Evolutionary conservation across 2,797 vertebrate genomes (phyloP).

Genomic region (Micropoecilia bifurca): DNA sequence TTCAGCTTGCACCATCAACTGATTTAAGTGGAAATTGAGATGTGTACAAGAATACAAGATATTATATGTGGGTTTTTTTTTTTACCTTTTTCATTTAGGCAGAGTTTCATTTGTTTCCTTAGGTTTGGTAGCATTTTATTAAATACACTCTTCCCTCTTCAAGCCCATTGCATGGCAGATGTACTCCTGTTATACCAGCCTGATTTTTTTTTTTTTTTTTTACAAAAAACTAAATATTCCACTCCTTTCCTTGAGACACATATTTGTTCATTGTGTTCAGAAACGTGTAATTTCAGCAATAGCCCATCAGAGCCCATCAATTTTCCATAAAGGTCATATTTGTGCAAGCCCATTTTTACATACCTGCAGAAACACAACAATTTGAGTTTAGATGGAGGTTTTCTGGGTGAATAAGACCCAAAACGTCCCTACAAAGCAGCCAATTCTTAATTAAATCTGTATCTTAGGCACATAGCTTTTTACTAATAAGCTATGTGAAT

Average conservation of each 20-base stretch:
- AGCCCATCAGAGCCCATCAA: background rate
- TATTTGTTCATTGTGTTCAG: background rate
- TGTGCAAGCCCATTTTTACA: background rate
- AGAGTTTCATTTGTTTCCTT: background rate
- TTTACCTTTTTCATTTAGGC: background rate
- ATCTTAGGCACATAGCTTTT: background rate
- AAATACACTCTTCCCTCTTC: background rate
- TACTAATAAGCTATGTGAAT: background rate
- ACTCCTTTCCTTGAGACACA: background rate
- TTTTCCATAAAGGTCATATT: background rate
- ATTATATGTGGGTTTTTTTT: background rate
- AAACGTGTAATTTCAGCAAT: background rate
- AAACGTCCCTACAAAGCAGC: background rate
- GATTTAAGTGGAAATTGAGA: background rate
- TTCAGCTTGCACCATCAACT: background rate
- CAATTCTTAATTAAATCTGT: background rate
- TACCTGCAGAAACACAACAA: background rate
- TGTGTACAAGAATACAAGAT: background rate
- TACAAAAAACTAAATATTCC: background rate
- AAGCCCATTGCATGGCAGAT: background rate
- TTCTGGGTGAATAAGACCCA: background rate
- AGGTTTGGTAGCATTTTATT: background rate
- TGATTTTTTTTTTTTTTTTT: background rate
- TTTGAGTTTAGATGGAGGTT: background rate
- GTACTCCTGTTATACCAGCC: background rate